Conservation (phyloP, 2,888 invertebrate species). For the Sphaerophoria rueppellii region DNA sequence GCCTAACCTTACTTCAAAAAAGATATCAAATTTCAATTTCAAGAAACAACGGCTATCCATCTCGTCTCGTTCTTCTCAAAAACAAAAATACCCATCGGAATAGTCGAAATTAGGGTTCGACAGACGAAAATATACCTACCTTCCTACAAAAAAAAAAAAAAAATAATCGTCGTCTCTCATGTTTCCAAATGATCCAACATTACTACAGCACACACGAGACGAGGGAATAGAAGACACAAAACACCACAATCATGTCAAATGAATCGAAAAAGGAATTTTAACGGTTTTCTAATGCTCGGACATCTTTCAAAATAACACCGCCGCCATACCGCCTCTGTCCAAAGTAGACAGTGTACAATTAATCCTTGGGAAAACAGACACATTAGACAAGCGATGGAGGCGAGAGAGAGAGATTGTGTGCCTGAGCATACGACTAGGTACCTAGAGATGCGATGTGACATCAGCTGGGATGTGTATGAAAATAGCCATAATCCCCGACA, state of each 20-base stretch:
- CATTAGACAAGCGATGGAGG: not conserved
- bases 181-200: constrained; percentile 12
- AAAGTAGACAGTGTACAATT: not conserved
- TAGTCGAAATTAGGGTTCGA: constrained; percentile 33
- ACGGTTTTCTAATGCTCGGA: constrained; percentile 46
- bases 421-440: constrained; percentile 6
- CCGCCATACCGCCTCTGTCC: constrained; percentile 18
- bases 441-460: constrained; percentile 2
- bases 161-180: constrained; percentile 24
- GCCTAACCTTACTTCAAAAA: not conserved
- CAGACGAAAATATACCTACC: not conserved
- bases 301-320: constrained; percentile 46
- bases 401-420: constrained; percentile 20
- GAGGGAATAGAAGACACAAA: no score
- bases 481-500: constrained; percentile 44
- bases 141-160: not conserved
- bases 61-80: not conserved
- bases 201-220: constrained; percentile 15
- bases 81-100: constrained; percentile 10
- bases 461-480: not conserved
- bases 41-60: not conserved
- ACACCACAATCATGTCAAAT: constrained; percentile 47
- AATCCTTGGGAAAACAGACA: constrained; percentile 7
- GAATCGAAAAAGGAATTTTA: constrained; percentile 32
- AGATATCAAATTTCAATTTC: constrained; percentile 35